These are phyloP conservation scores for Calonectris borealis DNA, from an alignment of 2,113 vertebrate genomes.

Conservation along the genomic window DNA sequence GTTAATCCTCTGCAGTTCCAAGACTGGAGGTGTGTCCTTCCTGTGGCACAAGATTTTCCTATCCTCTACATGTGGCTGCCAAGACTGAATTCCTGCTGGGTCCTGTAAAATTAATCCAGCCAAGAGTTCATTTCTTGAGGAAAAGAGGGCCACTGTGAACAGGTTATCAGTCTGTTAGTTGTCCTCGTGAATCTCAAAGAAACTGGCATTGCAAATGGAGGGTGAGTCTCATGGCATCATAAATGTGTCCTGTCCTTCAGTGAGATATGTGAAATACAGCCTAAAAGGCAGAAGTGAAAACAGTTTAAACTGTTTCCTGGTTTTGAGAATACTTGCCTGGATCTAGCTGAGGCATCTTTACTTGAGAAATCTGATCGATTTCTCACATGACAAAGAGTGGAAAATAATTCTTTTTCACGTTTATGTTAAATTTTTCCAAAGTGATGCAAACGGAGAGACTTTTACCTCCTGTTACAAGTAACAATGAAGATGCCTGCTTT, in stretches of 20 bases:
- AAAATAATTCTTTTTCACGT: neutral
- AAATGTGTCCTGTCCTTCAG: neutral
- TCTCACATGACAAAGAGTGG: neutral
- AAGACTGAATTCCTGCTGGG: neutral
- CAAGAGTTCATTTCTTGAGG: neutral
- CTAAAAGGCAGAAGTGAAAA: neutral
- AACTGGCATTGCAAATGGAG: neutral
- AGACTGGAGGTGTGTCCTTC: neutral
- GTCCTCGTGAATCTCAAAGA: neutral
- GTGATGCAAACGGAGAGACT: neutral
- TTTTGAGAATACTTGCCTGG: neutral
- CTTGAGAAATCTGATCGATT: neutral
- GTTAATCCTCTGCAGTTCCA: neutral
- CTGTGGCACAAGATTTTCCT: neutral
- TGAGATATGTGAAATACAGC: neutral
- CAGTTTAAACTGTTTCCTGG: neutral
- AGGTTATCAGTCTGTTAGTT: neutral
- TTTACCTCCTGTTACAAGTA: neutral
- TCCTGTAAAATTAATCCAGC: neutral
- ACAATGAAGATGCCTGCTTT: neutral
- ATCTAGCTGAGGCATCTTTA: neutral
- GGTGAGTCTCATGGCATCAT: neutral
- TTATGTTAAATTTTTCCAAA: neutral
- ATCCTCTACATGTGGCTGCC: neutral
- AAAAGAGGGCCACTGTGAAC: neutral